These are phyloP conservation scores for Drosophila mauritiana DNA, from an alignment of 1,140 invertebrate genomes.

Conservation along the genomic window DNA sequence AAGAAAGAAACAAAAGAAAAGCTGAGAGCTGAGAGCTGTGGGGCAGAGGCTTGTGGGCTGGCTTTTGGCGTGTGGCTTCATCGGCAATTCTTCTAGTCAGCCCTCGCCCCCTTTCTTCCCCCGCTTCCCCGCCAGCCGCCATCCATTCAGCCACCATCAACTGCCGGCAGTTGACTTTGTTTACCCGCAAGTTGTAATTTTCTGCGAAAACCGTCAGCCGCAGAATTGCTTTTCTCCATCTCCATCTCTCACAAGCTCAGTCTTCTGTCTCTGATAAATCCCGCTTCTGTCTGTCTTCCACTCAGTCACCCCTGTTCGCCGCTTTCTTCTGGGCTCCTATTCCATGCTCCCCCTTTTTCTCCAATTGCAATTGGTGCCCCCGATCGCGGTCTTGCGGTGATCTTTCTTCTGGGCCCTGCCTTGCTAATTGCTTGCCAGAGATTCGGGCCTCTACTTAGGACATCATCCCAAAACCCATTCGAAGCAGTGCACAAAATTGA, in stretches of 20 bases:
- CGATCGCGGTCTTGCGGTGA: slow-evolving; percentile 39
- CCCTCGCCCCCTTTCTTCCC: neutral
- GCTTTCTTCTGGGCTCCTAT: neutral
- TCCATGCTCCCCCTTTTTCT: neutral
- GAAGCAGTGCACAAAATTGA: neutral
- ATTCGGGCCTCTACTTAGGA: slow-evolving; percentile 55
- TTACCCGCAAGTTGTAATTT: slow-evolving; percentile 83
- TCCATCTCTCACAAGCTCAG: slow-evolving; percentile 21
- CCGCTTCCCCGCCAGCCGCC: neutral
- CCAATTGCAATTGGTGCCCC: slow-evolving; percentile 45
- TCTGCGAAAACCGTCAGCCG: slow-evolving; percentile 76
- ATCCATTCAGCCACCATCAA: neutral
- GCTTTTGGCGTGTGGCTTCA: slow-evolving; percentile 74
- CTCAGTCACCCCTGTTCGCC: slow-evolving; percentile 9
- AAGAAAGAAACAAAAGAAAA: neutral
- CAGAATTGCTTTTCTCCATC: slow-evolving; percentile 73
- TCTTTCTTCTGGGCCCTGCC: slow-evolving; percentile 46
- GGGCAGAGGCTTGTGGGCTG: slow-evolving; percentile 37
- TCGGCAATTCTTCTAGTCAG: slow-evolving; percentile 25
- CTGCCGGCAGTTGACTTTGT: slow-evolving; percentile 73
- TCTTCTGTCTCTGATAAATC: slow-evolving; percentile 67
- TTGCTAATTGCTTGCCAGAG: slow-evolving; percentile 63
- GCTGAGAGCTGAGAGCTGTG: neutral
- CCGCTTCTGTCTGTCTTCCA: slow-evolving; percentile 69
- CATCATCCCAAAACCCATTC: slow-evolving; percentile 3